Percentiles rank a stretch among this genome's conserved stretches.
Conservation (phyloP, 2,113 vertebrate genomes). For the Ceyx melanurus region DNA sequence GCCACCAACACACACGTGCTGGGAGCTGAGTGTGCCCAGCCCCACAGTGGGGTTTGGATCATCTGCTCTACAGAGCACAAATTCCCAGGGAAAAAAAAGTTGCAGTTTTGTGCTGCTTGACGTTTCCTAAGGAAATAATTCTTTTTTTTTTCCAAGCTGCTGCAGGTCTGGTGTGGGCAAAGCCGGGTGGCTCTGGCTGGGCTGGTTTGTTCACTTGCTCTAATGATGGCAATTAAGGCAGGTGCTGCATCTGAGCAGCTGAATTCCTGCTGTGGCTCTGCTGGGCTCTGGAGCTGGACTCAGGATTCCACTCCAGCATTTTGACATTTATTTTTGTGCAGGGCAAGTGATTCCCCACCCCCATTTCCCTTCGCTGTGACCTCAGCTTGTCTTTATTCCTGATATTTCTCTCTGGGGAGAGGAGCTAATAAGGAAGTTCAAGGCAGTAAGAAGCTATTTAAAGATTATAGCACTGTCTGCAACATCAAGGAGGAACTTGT, state of each 20-base stretch:
- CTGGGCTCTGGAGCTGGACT: not conserved
- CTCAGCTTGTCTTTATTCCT: slow-evolving; percentile 38
- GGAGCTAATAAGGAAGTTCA: slow-evolving; percentile 32
- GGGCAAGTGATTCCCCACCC: not conserved
- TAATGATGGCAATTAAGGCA: not conserved
- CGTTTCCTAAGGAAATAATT: not conserved
- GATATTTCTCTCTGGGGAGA: slow-evolving; percentile 31
- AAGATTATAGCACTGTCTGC: slow-evolving; percentile 21
- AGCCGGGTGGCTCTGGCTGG: not conserved
- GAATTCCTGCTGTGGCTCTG: not conserved
- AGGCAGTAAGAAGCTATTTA: slow-evolving; percentile 48
- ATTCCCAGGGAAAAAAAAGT: accelerated
- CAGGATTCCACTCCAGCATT: not conserved
- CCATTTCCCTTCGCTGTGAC: slow-evolving; percentile 16
- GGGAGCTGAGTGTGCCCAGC: not conserved
- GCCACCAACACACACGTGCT: accelerated
- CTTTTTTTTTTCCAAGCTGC: accelerated
- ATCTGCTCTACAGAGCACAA: accelerated
- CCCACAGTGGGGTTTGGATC: not conserved
- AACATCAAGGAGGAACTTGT: not conserved
- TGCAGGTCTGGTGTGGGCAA: accelerated
- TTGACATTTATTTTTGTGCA: not conserved
- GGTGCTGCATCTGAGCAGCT: not conserved
- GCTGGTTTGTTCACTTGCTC: not conserved
- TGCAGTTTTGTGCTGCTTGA: not conserved